phyloP scores from a whole-genome alignment of 2,797 vertebrate genomes.

The Falco naumanni region DNA sequence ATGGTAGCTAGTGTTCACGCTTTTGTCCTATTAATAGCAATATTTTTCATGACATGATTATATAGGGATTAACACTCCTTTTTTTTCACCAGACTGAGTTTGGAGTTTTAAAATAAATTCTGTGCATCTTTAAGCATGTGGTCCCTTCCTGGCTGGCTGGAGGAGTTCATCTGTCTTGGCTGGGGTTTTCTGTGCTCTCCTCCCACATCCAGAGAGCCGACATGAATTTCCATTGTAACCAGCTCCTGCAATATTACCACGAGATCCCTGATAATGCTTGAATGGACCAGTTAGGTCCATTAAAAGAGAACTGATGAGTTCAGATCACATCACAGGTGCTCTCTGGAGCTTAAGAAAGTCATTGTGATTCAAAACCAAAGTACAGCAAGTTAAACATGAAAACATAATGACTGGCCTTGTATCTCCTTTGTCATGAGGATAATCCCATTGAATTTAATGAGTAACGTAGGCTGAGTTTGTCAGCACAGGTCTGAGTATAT shows the following conservation, averaged over 20 bases:
- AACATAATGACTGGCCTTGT: background rate
- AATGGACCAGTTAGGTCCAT: background rate
- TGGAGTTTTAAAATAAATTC: slow-evolving; percentile 1
- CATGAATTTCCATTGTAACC: background rate
- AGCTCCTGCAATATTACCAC: background rate
- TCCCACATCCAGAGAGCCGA: background rate
- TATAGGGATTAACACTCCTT: background rate
- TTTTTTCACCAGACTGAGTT: background rate
- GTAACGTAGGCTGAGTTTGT: background rate
- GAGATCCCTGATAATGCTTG: background rate
- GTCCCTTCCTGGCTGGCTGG: slow-evolving; percentile 17
- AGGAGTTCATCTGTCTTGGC: background rate
- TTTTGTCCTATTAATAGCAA: background rate
- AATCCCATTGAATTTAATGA: background rate
- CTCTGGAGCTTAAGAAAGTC: background rate
- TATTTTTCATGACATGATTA: background rate
- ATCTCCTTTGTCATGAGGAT: background rate
- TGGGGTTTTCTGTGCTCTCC: background rate
- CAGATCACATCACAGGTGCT: background rate
- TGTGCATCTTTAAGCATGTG: slow-evolving; percentile 8
- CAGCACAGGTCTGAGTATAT: background rate
- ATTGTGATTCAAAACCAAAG: background rate
- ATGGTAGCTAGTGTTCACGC: background rate
- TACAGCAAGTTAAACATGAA: background rate
- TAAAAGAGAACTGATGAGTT: background rate